Conservation (phyloP, 1,140 invertebrate species). For the Cyclina sinensis region DNA sequence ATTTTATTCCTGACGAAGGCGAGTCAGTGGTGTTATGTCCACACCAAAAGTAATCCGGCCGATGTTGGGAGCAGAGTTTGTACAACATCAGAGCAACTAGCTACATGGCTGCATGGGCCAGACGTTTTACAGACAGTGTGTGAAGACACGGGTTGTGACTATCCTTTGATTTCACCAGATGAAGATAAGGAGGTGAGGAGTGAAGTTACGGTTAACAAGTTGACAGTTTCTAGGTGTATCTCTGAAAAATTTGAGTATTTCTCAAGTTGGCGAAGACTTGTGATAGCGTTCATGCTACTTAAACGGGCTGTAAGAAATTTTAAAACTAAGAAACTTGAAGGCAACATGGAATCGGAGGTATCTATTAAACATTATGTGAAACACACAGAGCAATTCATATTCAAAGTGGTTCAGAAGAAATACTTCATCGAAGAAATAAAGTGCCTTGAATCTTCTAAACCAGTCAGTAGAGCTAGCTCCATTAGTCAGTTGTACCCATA, state of each 20-base stretch:
- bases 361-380: conserved; percentile 5
- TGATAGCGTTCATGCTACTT: neutral
- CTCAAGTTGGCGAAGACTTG: conserved; percentile 46
- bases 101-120: conserved; percentile 47
- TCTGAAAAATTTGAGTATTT: conserved; percentile 8
- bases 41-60: neutral
- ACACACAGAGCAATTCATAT: no score
- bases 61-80: conserved; percentile 18
- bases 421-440: neutral
- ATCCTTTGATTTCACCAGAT: conserved; percentile 10
- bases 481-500: neutral
- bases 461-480: neutral
- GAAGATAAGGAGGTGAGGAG: conserved; percentile 18
- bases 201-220: neutral
- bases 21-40: conserved; percentile 39
- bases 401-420: conserved; percentile 24
- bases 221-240: neutral
- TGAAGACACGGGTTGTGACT: neutral
- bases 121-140: neutral
- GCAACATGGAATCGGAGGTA: neutral
- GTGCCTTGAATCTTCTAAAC: neutral
- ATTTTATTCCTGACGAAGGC: neutral
- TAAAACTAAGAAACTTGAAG: neutral
- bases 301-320: neutral
- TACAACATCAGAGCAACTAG: neutral